Base-by-base conservation (phyloP, 2,888 invertebrate genomes). In the Pseudanteris insignis region DNA sequence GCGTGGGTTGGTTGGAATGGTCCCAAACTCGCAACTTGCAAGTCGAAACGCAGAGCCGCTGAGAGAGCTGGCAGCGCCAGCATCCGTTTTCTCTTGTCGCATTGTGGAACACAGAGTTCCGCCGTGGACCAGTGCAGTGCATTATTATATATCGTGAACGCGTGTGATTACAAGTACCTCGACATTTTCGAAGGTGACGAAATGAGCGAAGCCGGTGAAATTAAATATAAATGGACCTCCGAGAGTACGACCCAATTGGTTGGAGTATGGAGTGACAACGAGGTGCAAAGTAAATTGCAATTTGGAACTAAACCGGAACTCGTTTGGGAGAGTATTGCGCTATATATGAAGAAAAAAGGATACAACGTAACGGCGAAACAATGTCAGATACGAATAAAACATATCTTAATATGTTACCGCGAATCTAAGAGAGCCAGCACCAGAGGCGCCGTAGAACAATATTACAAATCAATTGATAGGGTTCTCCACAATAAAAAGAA, bases 161-260 rank as follows among this genome's bases (percentile, higher is more conserved):
- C 36, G 11, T 10, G 11, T 25, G 37, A 13, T 32, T 10, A 18
- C 18, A 29, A 11, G n/a, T 33, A 15, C n/a, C 8, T 14, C 21
- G 21, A 21, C 21, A 4, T 11, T 7, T n/a, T n/a, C n/a, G n/a
- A 8, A n/a, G 37, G 9, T 2, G 26, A 26, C 25, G 25, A 8
- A 3, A 76, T 77, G 74, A 76, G 73, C 44, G 75, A 77, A 43
- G 66, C 67, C 21, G 68, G 74, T 10, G 75, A 76, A 2, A 67
- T 60, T n/a, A 80, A 80, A 53, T 79, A 78, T 54, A 81, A 78
- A 51, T 81, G 80, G 80, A 77, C 76, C 0, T 77, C 76, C 0
- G 80, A 79, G 26, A 78, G 80, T 41, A 78, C 79, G 1, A 67
- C 75, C 9, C 67, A 80, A 3, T 64, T 81, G 24, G 78, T 81